Evolutionary conservation across 2,888 invertebrate genomes (phyloP).

Genomic region (Eurytoma adleriae): DNA sequence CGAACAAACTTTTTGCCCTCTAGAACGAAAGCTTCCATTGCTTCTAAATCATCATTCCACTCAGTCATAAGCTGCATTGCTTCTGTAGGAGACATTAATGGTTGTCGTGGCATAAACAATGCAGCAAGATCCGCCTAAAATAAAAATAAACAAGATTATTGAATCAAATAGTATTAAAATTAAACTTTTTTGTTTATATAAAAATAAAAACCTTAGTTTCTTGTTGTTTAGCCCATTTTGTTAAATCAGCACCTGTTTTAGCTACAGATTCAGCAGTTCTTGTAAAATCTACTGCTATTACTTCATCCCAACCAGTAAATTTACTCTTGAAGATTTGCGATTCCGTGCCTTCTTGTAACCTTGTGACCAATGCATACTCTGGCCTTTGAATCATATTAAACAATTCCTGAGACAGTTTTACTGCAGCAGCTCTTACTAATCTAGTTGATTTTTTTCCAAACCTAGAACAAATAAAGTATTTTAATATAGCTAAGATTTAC

Average conservation of each 20-base stretch:
- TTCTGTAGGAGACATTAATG: constrained; percentile 89
- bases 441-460: constrained; percentile 98
- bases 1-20: constrained; percentile 98
- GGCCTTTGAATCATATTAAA: constrained; percentile 96
- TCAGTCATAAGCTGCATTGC: constrained; percentile 93
- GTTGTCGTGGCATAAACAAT: constrained; percentile 95
- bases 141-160: constrained; percentile 49
- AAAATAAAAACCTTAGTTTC: constrained; percentile 83
- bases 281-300: constrained; percentile 99
- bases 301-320: constrained; percentile 99
- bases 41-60: constrained; percentile 98
- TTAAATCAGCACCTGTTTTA: constrained; percentile 96
- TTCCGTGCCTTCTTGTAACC: constrained; percentile 94
- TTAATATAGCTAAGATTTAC: constrained; percentile 18
- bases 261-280: constrained; percentile 98
- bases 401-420: constrained; percentile 97
- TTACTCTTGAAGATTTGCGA: constrained; percentile 97
- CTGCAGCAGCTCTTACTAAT: constrained; percentile 95
- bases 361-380: constrained; percentile 89
- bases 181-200: constrained; percentile 4
- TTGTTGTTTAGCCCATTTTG: constrained; percentile 92
- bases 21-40: constrained; percentile 97
- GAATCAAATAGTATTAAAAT: no score
- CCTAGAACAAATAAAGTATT: constrained; percentile 76
- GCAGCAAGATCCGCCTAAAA: constrained; percentile 93